Evolutionary conservation across 2,797 vertebrate species (phyloP).

Genomic region (Lepilemur ruficaudatus): DNA sequence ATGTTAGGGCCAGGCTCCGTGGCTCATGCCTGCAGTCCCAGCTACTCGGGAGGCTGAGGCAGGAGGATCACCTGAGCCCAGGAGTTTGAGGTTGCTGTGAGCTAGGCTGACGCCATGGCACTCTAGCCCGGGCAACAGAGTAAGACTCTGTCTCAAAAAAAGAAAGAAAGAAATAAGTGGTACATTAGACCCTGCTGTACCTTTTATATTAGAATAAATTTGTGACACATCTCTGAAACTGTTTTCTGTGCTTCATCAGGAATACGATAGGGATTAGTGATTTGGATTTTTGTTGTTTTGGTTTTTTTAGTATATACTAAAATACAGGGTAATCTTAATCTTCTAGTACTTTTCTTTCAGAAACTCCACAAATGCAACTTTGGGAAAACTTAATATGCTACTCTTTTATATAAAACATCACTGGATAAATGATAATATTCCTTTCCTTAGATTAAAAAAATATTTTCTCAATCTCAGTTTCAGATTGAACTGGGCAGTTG

Average conservation of each 20-base stretch:
- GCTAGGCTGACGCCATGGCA: too few species aligned
- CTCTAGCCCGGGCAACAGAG: too few species aligned
- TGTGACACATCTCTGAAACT: neutral
- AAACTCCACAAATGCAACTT: neutral
- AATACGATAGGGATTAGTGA: neutral
- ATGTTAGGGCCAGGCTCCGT: too few species aligned
- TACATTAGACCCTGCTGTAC: neutral
- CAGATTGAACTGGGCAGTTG: conserved; percentile 98
- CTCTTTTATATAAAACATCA: neutral
- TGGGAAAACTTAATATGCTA: neutral
- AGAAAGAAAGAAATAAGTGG: neutral
- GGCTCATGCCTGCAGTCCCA: too few species aligned
- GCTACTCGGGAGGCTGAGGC: too few species aligned
- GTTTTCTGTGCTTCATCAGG: neutral
- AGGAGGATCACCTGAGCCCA: too few species aligned
- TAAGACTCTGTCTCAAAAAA: too few species aligned
- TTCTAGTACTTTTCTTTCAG: neutral
- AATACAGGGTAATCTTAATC: neutral
- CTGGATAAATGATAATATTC: neutral
- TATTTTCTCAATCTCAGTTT: conserved; percentile 88
- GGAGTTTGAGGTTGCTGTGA: too few species aligned
- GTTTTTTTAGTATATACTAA: neutral
- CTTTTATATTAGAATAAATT: neutral
- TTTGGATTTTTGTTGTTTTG: neutral
- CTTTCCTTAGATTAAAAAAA: neutral